Evolutionary conservation across 2,797 vertebrate genomes (phyloP).

Genomic region (Tympanoctomys barrerae): DNA sequence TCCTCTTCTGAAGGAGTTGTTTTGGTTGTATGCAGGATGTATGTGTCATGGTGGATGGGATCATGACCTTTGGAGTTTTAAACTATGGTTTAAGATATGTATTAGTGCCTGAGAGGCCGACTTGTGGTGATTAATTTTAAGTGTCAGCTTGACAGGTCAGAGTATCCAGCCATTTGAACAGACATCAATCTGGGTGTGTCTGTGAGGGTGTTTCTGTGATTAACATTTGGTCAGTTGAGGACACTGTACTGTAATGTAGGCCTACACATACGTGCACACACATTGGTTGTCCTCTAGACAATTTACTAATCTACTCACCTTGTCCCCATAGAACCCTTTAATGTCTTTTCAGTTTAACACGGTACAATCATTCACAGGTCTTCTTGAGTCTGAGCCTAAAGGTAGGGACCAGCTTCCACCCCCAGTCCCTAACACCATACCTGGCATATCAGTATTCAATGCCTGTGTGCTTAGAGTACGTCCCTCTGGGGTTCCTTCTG

Average conservation of each 20-base stretch:
- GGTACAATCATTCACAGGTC: neutral
- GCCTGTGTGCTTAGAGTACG: neutral
- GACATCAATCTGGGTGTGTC: neutral
- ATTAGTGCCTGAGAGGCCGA: neutral
- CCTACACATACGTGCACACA: neutral
- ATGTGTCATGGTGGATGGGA: neutral
- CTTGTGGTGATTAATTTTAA: neutral
- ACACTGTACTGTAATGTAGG: neutral
- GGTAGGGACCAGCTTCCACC: neutral
- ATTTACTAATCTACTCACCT: neutral
- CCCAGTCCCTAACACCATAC: too few relatives aligned
- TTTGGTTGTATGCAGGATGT: neutral
- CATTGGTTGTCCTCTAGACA: neutral
- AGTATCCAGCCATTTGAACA: neutral
- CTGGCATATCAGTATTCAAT: neutral
- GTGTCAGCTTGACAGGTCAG: neutral
- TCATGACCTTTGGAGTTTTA: neutral
- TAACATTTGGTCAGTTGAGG: neutral
- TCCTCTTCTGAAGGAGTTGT: neutral
- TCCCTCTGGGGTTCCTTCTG: neutral
- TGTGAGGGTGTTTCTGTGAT: neutral
- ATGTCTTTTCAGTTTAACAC: neutral
- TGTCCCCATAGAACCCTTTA: neutral
- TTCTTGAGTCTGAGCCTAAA: neutral
- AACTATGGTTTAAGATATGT: neutral